A percentile compares a stretch with the other conserved stretches of the same genome.
Conservation (phyloP, 2,113 vertebrate genomes). For the Percina caprodes region DNA sequence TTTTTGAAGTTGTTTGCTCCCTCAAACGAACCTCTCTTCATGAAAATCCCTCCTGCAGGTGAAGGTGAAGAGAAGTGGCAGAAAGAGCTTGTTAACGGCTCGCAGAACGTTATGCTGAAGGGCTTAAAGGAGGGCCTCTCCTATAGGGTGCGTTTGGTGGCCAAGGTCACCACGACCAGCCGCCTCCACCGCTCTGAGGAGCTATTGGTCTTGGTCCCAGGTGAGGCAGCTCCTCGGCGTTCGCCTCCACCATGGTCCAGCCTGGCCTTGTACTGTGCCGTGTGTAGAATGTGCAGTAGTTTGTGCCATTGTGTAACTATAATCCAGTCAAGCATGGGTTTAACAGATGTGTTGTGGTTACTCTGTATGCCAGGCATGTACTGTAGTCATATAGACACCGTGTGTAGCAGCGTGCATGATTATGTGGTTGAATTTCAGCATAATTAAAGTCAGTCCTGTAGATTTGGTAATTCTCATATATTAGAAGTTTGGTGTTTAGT, state of each 20-base stretch:
- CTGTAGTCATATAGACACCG: slow-evolving; percentile 45
- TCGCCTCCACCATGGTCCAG: slow-evolving; percentile 50
- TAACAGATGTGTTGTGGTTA: slow-evolving; percentile 51
- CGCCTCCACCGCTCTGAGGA: slow-evolving; percentile 89
- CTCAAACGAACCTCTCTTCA: slow-evolving; percentile 71
- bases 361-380: slow-evolving; percentile 49
- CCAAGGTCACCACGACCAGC: slow-evolving; percentile 88
- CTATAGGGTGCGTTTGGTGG: slow-evolving; percentile 94
- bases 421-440: slow-evolving; percentile 27
- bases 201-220: slow-evolving; percentile 93
- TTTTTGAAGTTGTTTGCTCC: slow-evolving; percentile 34
- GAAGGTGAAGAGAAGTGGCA: slow-evolving; percentile 93
- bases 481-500: slow-evolving; percentile 27
- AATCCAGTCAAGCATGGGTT: slow-evolving; percentile 47
- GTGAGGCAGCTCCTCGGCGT: slow-evolving; percentile 86
- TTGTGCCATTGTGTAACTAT: slow-evolving; percentile 40
- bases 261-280: slow-evolving; percentile 28
- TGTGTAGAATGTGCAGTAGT: slow-evolving; percentile 47
- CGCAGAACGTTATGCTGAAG: slow-evolving; percentile 92
- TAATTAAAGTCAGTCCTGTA: slow-evolving; percentile 29
- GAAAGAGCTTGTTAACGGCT: slow-evolving; percentile 94
- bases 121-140: slow-evolving; percentile 92
- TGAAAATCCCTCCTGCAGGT: slow-evolving; percentile 86
- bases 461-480: slow-evolving; percentile 41
- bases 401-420: slow-evolving; percentile 62